Percentiles rank a stretch among this genome's conserved stretches.
Conservation (phyloP, 2,797 vertebrate genomes). For the Poecilia wingei region DNA sequence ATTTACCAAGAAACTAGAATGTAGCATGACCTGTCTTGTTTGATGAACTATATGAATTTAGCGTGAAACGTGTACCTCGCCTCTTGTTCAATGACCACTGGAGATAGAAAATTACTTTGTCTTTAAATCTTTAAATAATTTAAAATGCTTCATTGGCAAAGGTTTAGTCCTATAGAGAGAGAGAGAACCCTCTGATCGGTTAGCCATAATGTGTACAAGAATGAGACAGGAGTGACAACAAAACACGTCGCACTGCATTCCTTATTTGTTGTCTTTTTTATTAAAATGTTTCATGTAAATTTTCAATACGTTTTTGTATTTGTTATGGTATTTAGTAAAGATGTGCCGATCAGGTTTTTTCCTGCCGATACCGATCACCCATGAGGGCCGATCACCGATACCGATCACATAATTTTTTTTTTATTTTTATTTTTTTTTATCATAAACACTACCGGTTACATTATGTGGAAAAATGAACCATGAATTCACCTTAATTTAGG, state of each 20-base stretch:
- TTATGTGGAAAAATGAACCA: too few species aligned
- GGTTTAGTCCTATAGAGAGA: background rate
- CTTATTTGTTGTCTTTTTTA: background rate
- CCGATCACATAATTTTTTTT: too few species aligned
- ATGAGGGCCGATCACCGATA: too few species aligned
- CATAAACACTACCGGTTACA: too few species aligned
- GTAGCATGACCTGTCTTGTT: slow-evolving; percentile 36
- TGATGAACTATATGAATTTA: slow-evolving; percentile 29
- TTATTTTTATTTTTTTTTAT: too few species aligned
- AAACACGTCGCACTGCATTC: background rate
- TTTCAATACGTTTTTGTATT: background rate
- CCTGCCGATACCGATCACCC: too few species aligned
- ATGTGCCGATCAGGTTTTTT: too few species aligned
- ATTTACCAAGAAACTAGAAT: slow-evolving; percentile 68
- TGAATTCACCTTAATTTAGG: too few species aligned
- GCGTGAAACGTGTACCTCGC: background rate
- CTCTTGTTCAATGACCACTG: background rate
- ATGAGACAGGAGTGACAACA: background rate
- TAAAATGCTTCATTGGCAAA: background rate
- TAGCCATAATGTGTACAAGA: background rate
- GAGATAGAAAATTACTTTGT: background rate
- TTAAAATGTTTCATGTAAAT: background rate
- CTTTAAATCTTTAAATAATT: background rate
- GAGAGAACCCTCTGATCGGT: background rate
- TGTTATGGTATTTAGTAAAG: too few species aligned